Conservation (phyloP, 2,113 vertebrate genomes). For the Vombatus ursinus region DNA sequence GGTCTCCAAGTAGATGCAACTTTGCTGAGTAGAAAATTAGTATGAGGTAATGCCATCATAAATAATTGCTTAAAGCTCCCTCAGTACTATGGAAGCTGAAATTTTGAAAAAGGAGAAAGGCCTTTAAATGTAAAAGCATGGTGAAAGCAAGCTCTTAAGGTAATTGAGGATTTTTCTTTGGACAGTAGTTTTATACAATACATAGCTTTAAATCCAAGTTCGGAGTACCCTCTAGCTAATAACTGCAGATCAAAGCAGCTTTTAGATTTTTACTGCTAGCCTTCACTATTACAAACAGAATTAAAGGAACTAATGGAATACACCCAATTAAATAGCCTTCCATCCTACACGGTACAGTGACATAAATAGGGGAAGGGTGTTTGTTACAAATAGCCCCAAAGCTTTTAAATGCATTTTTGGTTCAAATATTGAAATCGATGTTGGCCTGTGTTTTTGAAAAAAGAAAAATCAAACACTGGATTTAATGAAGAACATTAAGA, state of each 20-base stretch:
- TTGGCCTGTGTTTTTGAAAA: conserved; percentile 65
- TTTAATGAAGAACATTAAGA: conserved; percentile 24
- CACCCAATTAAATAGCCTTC: conserved; percentile 74
- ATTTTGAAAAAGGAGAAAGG: conserved; percentile 71
- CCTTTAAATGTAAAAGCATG: conserved; percentile 75
- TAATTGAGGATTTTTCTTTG: conserved; percentile 80
- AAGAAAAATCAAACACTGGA: conserved; percentile 53
- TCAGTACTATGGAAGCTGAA: conserved; percentile 51
- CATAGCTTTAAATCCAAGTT: conserved; percentile 76
- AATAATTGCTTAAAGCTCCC: conserved; percentile 82
- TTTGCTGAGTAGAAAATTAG: conserved; percentile 74
- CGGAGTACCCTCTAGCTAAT: conserved; percentile 74
- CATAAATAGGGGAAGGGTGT: conserved; percentile 67
- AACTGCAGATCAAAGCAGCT: conserved; percentile 77
- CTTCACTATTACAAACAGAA: conserved; percentile 74
- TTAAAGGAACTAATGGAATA: conserved; percentile 79
- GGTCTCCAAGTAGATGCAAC: conserved; percentile 71
- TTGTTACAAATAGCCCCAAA: conserved; percentile 75
- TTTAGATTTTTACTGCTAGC: conserved; percentile 67
- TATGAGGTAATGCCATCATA: conserved; percentile 84
- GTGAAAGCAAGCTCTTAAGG: conserved; percentile 78
- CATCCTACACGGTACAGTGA: conserved; percentile 51
- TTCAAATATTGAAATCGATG: conserved; percentile 78
- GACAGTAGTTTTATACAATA: conserved; percentile 69
- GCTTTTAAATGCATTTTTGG: conserved; percentile 76